Conservation (phyloP, 2,113 vertebrate species). For the Poicephalus meyeri region DNA sequence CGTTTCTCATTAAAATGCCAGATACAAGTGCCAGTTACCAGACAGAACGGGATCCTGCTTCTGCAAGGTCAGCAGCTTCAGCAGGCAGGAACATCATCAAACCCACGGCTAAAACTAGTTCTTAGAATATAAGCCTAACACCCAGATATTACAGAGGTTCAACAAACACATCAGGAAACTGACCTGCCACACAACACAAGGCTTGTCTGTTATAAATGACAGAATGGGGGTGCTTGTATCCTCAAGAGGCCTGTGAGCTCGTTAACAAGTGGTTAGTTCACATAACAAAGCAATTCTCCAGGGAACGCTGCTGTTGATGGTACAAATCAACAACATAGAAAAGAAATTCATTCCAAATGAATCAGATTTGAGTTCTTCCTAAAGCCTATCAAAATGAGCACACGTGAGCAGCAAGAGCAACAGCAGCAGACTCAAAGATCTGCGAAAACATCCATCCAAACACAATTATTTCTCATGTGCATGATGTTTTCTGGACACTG, state of each 20-base stretch:
- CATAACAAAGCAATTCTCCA: not conserved
- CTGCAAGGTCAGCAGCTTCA: not conserved
- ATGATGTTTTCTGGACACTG: not conserved
- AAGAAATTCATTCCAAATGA: not conserved
- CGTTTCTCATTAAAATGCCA: not conserved
- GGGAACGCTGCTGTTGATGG: not conserved
- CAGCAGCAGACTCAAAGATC: not conserved
- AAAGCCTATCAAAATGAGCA: not conserved
- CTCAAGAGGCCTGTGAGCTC: not conserved
- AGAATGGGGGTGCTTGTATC: not conserved
- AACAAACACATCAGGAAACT: not conserved
- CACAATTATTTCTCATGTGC: not conserved
- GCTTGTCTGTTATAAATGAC: not conserved
- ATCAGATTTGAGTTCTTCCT: not conserved
- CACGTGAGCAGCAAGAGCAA: not conserved
- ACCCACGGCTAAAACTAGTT: not conserved
- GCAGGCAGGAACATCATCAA: not conserved
- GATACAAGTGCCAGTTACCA: not conserved
- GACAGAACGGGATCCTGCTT: not conserved
- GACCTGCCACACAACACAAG: not conserved
- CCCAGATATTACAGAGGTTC: not conserved
- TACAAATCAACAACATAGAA: not conserved
- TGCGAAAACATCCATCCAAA: not conserved
- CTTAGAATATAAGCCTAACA: not conserved
- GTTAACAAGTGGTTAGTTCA: not conserved